These are phyloP conservation scores for Conger conger DNA, from an alignment of 2,113 vertebrate species.

Conservation along the genomic window DNA sequence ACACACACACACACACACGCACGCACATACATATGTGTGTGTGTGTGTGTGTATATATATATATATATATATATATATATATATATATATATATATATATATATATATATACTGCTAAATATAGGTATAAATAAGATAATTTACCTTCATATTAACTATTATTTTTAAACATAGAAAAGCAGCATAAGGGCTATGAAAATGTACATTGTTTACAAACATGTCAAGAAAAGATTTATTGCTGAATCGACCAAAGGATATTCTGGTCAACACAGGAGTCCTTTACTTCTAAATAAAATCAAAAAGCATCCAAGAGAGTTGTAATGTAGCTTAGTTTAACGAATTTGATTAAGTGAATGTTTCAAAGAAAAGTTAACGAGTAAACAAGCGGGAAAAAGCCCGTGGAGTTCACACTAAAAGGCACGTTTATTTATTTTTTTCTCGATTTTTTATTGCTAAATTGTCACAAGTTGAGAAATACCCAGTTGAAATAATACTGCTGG, in stretches of 20 bases:
- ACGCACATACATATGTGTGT: not conserved
- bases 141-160: slow-evolving; percentile 49
- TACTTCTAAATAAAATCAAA: slow-evolving; percentile 48
- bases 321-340: slow-evolving; percentile 55
- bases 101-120: too few species aligned
- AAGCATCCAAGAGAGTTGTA: slow-evolving; percentile 50
- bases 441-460: slow-evolving; percentile 19
- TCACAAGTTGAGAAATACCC: not conserved
- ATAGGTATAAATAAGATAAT: slow-evolving; percentile 36
- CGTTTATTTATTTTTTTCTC: slow-evolving; percentile 16
- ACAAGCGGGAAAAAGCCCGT: slow-evolving; percentile 12
- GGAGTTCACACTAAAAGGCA: slow-evolving; percentile 20
- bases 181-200: slow-evolving; percentile 60
- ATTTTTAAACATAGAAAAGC: slow-evolving; percentile 56
- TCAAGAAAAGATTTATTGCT: slow-evolving; percentile 67
- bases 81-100: not conserved
- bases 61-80: not conserved
- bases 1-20: not conserved
- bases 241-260: slow-evolving; percentile 60
- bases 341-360: slow-evolving; percentile 6
- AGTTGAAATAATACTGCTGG: slow-evolving; percentile 50
- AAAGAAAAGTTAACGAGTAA: slow-evolving; percentile 1
- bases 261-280: slow-evolving; percentile 60
- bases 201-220: slow-evolving; percentile 72
- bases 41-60: slow-evolving; percentile 14